Percentiles rank a stretch among this genome's conserved stretches.
Conservation (phyloP, 2,797 vertebrate species). For the Rhabdomys pumilio region DNA sequence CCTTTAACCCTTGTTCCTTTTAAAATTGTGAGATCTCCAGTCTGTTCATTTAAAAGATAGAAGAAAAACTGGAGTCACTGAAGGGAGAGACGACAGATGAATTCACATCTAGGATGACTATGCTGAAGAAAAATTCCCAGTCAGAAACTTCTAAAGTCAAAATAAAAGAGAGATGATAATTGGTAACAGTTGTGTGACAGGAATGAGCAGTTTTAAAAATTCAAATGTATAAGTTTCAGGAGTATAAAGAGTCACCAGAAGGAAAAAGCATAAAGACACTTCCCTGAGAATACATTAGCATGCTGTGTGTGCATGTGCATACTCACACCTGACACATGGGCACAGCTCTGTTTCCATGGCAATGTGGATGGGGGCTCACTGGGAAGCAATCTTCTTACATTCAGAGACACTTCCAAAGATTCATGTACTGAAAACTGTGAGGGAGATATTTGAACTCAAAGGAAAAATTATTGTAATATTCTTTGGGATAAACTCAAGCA, state of each 20-base stretch:
- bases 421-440: conserved; percentile 75
- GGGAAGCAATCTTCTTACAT: conserved; percentile 86
- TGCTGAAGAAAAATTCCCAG: conserved; percentile 53
- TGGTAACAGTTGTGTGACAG: neutral
- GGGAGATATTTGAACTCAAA: conserved; percentile 73
- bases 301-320: neutral
- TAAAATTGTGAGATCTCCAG: neutral
- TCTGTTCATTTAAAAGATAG: neutral
- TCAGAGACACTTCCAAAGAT: conserved; percentile 72
- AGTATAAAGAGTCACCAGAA: conserved; percentile 60
- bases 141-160: conserved; percentile 46
- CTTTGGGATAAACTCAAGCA: conserved; percentile 32
- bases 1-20: neutral
- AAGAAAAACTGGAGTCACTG: neutral
- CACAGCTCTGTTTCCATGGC: conserved; percentile 86
- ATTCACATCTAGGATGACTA: conserved; percentile 30
- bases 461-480: conserved; percentile 68
- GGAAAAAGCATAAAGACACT: conserved; percentile 49
- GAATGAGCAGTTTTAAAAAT: conserved; percentile 42
- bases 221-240: conserved; percentile 67
- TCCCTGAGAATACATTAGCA: conserved; percentile 66
- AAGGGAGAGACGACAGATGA: conserved; percentile 8
- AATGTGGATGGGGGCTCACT: conserved; percentile 72
- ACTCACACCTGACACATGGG: conserved; percentile 71
- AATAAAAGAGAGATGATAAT: conserved; percentile 21